phyloP scores from a whole-genome alignment of 2,797 vertebrate genomes.

The Coranthus polyacanthus region DNA sequence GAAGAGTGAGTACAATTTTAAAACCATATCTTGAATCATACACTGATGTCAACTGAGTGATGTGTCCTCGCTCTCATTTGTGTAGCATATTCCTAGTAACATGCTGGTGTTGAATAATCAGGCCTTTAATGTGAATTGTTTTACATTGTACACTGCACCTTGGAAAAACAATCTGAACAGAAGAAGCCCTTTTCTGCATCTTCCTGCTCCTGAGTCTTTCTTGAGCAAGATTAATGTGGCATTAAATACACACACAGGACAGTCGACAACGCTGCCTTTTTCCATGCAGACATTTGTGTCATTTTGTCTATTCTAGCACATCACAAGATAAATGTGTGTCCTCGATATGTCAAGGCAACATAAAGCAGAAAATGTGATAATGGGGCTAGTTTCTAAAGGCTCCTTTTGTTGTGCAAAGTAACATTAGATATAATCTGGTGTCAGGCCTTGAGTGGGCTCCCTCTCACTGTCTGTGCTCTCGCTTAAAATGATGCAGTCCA shows the following conservation, averaged over 20 bases:
- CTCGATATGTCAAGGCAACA: slow-evolving; percentile 56
- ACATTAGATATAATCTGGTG: slow-evolving; percentile 32
- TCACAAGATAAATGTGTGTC: slow-evolving; percentile 68
- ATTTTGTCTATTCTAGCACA: slow-evolving; percentile 46
- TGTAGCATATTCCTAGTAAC: too few species aligned
- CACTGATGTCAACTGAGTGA: not conserved
- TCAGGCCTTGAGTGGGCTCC: slow-evolving; percentile 29
- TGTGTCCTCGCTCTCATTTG: not conserved
- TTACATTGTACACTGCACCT: slow-evolving; percentile 6
- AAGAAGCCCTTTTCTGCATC: not conserved
- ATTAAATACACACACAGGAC: slow-evolving; percentile 5
- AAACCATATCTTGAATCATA: not conserved
- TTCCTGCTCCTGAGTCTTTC: slow-evolving; percentile 4
- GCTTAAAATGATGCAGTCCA: slow-evolving; percentile 52
- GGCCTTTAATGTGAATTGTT: slow-evolving; percentile 7
- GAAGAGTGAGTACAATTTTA: too few species aligned
- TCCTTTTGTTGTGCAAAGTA: slow-evolving; percentile 13
- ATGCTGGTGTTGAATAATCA: slow-evolving; percentile 13
- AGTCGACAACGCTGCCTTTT: slow-evolving; percentile 6
- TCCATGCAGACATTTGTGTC: slow-evolving; percentile 35
- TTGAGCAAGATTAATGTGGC: slow-evolving; percentile 51
- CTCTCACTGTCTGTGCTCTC: slow-evolving; percentile 49
- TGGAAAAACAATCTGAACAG: slow-evolving; percentile 1
- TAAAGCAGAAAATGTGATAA: slow-evolving; percentile 50
- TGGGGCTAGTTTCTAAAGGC: slow-evolving; percentile 25